Conservation (phyloP, 2,888 invertebrate genomes). For the Branchipolynoe longqiensis region DNA sequence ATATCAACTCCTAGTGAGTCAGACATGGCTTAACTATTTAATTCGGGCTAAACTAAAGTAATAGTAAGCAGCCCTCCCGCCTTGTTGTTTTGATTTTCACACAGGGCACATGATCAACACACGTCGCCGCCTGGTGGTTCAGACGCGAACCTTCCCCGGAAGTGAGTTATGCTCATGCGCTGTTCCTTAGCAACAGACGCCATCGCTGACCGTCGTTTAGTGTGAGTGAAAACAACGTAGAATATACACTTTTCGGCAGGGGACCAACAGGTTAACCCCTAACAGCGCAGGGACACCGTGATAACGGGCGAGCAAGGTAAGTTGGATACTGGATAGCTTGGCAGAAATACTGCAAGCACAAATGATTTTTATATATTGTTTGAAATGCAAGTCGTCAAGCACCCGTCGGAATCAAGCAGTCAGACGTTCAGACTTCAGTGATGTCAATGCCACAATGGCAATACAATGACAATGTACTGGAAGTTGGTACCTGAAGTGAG, state of each 20-base stretch:
- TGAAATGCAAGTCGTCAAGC: not conserved
- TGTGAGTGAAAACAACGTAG: not conserved
- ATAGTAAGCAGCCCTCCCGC: no score
- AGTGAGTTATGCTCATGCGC: not conserved
- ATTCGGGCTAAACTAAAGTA: no score
- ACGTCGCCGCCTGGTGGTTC: not conserved
- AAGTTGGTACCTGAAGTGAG: no score
- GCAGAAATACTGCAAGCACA: no score
- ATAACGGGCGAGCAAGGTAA: not conserved
- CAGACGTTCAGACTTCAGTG: no score
- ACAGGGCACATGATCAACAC: constrained; percentile 18
- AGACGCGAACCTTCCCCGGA: not conserved
- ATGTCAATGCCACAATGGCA: no score
- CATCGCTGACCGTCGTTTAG: constrained; percentile 46
- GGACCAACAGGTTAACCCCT: not conserved
- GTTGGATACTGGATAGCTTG: not conserved
- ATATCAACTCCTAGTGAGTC: no score
- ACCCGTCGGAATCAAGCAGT: no score
- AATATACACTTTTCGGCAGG: not conserved
- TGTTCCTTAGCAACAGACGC: constrained; percentile 55
- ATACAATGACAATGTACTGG: no score
- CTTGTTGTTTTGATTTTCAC: constrained; percentile 9
- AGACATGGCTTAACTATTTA: no score
- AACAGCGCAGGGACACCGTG: constrained; percentile 1
- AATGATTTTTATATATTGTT: not conserved